A percentile compares a stretch with the other conserved stretches of the same genome.
Conservation (phyloP, 2,113 vertebrate species). For the Peromyscus maniculatus region DNA sequence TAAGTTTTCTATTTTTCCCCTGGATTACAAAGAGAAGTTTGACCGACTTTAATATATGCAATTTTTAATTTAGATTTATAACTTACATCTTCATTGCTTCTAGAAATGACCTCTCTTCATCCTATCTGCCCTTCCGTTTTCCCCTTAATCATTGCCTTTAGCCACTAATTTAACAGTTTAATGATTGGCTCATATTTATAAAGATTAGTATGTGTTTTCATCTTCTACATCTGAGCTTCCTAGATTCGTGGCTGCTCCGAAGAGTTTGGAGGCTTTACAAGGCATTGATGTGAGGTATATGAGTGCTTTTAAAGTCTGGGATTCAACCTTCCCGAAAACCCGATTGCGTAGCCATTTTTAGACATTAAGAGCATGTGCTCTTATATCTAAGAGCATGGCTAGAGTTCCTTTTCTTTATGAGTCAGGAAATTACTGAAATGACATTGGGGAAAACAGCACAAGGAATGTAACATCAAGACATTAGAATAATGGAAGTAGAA, state of each 20-base stretch:
- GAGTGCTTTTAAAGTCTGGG: neutral
- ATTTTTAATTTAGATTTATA: neutral
- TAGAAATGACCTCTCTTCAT: neutral
- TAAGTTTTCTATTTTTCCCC: neutral
- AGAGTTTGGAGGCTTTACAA: neutral
- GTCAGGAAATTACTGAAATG: slow-evolving; percentile 33
- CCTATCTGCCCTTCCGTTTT: neutral
- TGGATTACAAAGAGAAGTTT: neutral
- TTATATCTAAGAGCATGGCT: neutral
- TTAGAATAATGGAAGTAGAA: neutral
- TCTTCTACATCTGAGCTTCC: neutral
- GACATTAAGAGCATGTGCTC: neutral
- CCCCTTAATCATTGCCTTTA: neutral
- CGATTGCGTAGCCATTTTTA: neutral
- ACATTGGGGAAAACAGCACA: neutral
- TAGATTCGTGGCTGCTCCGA: neutral
- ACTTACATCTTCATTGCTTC: neutral
- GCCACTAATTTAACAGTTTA: neutral
- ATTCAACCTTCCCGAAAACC: neutral
- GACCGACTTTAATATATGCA: neutral
- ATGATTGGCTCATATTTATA: neutral
- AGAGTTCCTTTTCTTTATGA: neutral
- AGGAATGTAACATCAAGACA: neutral
- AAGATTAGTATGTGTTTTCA: neutral
- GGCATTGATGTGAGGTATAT: neutral